Conservation (phyloP, 2,113 vertebrate species). For the Cichladusa arquata region DNA sequence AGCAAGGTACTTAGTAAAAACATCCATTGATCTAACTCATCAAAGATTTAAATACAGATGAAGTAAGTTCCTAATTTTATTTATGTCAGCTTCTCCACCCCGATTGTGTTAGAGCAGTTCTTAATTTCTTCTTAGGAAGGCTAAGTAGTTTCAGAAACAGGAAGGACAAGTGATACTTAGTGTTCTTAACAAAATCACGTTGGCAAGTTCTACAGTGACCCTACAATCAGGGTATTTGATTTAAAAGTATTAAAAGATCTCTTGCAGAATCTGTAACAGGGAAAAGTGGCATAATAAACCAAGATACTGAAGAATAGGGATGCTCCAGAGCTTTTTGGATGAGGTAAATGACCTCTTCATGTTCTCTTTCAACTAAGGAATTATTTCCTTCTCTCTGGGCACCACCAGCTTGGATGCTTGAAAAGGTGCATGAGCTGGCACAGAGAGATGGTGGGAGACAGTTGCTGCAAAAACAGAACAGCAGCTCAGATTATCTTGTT, state of each 20-base stretch:
- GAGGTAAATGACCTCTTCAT: background rate
- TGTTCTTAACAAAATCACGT: background rate
- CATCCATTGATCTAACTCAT: background rate
- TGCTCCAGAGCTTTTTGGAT: background rate
- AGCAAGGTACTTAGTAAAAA: background rate
- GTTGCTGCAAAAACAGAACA: background rate
- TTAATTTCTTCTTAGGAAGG: background rate
- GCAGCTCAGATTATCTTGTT: background rate
- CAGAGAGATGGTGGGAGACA: background rate
- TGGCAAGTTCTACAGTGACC: background rate
- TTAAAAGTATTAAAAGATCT: background rate
- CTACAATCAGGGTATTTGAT: background rate
- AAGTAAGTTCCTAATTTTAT: background rate
- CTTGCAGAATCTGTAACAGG: background rate
- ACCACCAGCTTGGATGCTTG: background rate
- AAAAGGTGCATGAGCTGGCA: background rate
- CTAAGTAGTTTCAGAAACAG: background rate
- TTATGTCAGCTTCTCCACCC: background rate
- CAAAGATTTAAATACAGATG: background rate
- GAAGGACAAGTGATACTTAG: background rate
- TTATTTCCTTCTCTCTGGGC: background rate
- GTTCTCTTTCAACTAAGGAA: background rate
- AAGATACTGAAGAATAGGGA: background rate
- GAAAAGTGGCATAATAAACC: background rate
- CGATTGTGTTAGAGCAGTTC: background rate